Base-by-base conservation (phyloP, 2,797 vertebrate genomes). In the Hoplostethus atlanticus region DNA sequence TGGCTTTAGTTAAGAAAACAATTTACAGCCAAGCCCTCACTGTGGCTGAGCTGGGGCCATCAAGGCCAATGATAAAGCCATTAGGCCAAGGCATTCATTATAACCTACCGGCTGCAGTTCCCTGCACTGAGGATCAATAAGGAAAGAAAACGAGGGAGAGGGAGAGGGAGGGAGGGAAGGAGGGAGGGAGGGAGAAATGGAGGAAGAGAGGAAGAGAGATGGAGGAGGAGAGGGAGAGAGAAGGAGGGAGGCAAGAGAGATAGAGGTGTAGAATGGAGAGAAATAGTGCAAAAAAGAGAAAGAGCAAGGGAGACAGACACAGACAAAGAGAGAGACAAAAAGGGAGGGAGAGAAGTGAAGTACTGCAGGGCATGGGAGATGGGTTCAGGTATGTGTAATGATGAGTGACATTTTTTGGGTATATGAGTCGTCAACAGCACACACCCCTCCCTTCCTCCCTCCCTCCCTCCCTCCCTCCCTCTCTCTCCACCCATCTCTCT, bases 1-100 rank as follows among this genome's bases (percentile, higher is more conserved):
- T 79, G 86, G 69, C 82, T 75, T 83, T 65, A 64, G 80, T 81
- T 82, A 78, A 60, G 77, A 90, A 91, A 92, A 91, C 87, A 83
- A 85, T 92, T 91, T 88, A 83, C 66, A 81, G 83, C 56, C 2
- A 4, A 77, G 74, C 44, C 58, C 61, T 70, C 1, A n/a, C 73
- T 64, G 59, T 64, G 74, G 78, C 72, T 56, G 25, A 79, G 85
- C 68, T 11, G 65, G 81, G 75, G 85, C 84, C 80, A 82, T 83
- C 61, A 66, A 72, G 84, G 74, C 83, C 85, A 74, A 71, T 83
- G 76, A 89, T 89, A 76, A 79, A 92, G 83, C 62, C 86, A 85
- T 90, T 84, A 91, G 86, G 85, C 64, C 72, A 50, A 9, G 61
- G 59, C 57, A 80, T 89, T 91, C 83, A 89, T 90, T 91, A 81